phyloP scores from a whole-genome alignment of 1,140 invertebrate species.

The Dolichoris vasculosae region DNA sequence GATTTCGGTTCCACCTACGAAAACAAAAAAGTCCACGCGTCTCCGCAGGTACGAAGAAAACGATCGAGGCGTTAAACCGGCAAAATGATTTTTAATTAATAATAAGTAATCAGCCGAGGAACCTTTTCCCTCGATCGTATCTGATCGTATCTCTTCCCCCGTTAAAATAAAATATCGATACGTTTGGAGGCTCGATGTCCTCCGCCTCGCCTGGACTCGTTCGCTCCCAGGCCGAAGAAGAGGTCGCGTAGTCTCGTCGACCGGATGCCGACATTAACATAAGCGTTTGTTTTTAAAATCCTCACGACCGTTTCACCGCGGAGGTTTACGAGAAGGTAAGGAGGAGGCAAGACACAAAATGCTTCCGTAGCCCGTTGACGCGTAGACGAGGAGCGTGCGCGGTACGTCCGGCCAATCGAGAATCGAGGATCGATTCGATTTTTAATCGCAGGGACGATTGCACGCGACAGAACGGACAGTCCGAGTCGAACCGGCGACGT shows the following conservation, averaged over 20 bases:
- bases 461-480: too few species aligned
- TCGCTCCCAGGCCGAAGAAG: neutral
- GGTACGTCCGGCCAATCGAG: conserved; percentile 31
- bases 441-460: neutral
- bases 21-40: too few species aligned
- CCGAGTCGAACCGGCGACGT: too few species aligned
- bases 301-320: conserved; percentile 25
- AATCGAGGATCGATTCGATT: neutral
- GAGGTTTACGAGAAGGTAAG: neutral
- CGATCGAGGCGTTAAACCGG: neutral
- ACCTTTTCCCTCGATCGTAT: neutral
- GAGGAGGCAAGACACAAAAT: neutral
- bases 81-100: neutral
- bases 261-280: conserved; percentile 43
- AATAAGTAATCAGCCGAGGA: too few species aligned
- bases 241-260: neutral
- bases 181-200: neutral
- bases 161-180: neutral
- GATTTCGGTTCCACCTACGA: too few species aligned
- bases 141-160: neutral
- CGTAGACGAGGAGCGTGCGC: neutral
- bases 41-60: neutral
- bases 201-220: neutral
- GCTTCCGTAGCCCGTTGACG: neutral
- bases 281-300: conserved; percentile 32